A percentile compares a stretch with the other conserved stretches of the same genome.
Evolutionary conservation across 2,113 vertebrate genomes (phyloP).

Genomic region (Trematomus loennbergii): DNA sequence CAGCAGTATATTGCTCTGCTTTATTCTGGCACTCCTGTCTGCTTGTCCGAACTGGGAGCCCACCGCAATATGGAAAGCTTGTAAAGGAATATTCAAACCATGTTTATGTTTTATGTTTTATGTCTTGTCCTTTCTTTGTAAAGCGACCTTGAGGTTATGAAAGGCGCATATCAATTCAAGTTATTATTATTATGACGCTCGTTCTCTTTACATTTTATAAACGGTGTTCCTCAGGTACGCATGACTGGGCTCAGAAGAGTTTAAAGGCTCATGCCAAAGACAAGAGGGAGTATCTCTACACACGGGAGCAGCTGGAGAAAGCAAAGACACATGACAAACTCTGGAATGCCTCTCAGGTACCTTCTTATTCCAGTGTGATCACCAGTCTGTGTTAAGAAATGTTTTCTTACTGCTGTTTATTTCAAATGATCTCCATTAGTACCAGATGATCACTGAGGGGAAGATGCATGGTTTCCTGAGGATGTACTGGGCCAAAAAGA

Average conservation of each 20-base stretch:
- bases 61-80: background rate
- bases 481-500: too few species aligned
- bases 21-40: too few species aligned
- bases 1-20: too few species aligned
- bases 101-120: too few species aligned
- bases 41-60: too few species aligned
- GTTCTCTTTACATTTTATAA: background rate
- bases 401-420: conserved; percentile 1
- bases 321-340: conserved; percentile 87
- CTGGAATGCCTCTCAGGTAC: conserved; percentile 91
- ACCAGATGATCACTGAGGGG: conserved; percentile 88
- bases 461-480: conserved; percentile 92
- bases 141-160: too few species aligned
- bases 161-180: too few species aligned
- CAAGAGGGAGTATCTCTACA: conserved; percentile 83
- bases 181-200: background rate
- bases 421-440: conserved; percentile 58
- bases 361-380: background rate
- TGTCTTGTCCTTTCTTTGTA: too few species aligned
- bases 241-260: conserved; percentile 88
- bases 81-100: background rate
- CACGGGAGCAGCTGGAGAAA: conserved; percentile 84
- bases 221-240: conserved; percentile 73
- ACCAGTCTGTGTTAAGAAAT: accelerated
- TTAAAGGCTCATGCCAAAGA: conserved; percentile 87